Conservation (phyloP, 2,113 vertebrate species). For the Odontophorus gujanensis region DNA sequence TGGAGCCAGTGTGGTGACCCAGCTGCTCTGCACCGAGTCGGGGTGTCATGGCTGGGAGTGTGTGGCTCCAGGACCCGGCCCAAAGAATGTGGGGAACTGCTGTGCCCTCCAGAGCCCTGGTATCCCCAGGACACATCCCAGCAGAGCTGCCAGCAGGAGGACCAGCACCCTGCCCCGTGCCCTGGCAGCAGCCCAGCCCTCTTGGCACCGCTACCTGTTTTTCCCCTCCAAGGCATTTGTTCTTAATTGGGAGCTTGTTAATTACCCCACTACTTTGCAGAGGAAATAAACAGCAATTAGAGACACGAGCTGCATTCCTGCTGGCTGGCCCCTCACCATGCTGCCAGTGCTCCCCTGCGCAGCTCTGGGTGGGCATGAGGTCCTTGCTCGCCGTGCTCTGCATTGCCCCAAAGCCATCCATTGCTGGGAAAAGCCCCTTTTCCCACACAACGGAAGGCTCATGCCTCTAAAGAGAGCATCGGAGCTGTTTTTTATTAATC, state of each 20-base stretch:
- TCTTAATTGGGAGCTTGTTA: constrained; percentile 74
- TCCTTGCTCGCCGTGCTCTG: constrained; percentile 23
- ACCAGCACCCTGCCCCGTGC: not conserved
- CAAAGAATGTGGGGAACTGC: not conserved
- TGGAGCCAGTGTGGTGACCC: not conserved
- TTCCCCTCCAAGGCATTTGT: not conserved
- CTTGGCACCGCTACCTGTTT: constrained; percentile 14
- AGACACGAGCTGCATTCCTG: constrained; percentile 64
- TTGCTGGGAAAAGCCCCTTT: constrained; percentile 73
- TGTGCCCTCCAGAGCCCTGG: not conserved
- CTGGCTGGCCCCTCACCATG: constrained; percentile 39
- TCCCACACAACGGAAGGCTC: constrained; percentile 75
- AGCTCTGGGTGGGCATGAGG: not conserved
- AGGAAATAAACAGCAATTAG: constrained; percentile 78
- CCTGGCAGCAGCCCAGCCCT: not conserved
- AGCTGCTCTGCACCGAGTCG: no score
- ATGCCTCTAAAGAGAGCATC: constrained; percentile 74
- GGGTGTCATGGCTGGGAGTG: not conserved
- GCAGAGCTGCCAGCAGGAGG: rapidly evolving
- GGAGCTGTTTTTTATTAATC: constrained; percentile 82
- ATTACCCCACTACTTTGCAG: constrained; percentile 69
- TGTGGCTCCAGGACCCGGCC: not conserved
- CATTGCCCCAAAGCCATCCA: constrained; percentile 62
- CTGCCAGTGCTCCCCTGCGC: constrained; percentile 12
- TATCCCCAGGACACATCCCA: not conserved